Percentiles rank a stretch among this genome's conserved stretches.
Evolutionary conservation across 2,888 invertebrate species (phyloP).

Genomic region (Nycteola revayana): DNA sequence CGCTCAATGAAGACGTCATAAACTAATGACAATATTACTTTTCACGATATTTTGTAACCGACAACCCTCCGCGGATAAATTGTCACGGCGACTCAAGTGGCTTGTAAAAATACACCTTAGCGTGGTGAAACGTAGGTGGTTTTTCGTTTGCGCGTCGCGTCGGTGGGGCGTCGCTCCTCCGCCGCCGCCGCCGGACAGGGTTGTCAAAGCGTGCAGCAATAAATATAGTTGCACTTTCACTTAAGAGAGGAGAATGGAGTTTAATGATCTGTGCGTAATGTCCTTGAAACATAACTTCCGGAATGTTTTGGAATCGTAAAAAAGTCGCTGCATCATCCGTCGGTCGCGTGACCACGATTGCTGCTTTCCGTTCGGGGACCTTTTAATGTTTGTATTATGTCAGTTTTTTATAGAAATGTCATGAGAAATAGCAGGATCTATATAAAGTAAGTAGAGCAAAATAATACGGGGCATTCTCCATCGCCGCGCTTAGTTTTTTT

Average conservation of each 20-base stretch:
- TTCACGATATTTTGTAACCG: conserved; percentile 46
- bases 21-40: conserved; percentile 69
- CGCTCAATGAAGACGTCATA: conserved; percentile 70
- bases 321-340: conserved; percentile 47
- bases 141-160: neutral
- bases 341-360: conserved; percentile 44
- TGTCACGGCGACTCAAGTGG: neutral
- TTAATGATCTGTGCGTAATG: conserved; percentile 78
- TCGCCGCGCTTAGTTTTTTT: no score
- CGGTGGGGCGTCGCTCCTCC: conserved; percentile 29
- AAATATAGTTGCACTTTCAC: conserved; percentile 67
- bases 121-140: neutral
- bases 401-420: conserved; percentile 20
- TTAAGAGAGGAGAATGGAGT: conserved; percentile 53
- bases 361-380: conserved; percentile 39
- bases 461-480: neutral
- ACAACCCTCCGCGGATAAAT: conserved; percentile 46
- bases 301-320: conserved; percentile 69
- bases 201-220: conserved; percentile 69
- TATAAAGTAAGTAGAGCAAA: neutral
- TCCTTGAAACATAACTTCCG: conserved; percentile 71
- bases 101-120: conserved; percentile 17
- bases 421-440: conserved; percentile 1
- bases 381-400: conserved; percentile 34
- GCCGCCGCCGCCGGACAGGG: conserved; percentile 44